Evolutionary conservation across 2,888 invertebrate species (phyloP), one percentile per base, ranked within the genome.

Genomic region (Tachina grossa): DNA sequence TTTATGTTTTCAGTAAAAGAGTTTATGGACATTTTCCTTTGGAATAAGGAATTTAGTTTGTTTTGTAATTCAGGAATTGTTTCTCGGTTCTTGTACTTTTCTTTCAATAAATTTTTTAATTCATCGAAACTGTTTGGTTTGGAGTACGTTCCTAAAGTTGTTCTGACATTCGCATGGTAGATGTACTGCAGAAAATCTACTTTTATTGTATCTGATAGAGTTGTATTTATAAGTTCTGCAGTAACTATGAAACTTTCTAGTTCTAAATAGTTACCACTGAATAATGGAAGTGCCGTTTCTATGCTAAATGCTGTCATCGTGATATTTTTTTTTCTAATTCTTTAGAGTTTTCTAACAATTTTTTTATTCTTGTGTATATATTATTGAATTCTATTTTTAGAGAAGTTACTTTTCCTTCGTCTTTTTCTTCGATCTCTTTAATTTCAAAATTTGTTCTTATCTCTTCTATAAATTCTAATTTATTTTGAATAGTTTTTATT

Each of bases 221-320:
- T 16, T 53, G n/a, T 53, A 16, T 53, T 53, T 4, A 53, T 53
- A 53, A 53, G 16, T 53, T 53, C 16, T 53, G 53, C 53, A 16
- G 19, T 53, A 53, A 53, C 16, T 53, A 53, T 53, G 16, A 53
- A 53, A 53, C n/a, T 53, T 53, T 53, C n/a, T 53, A 53, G 19
- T 53, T 53, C n/a, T 53, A 53, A 16, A 16, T 53, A 19, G 53
- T 13, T 53, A 16, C 53, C 53, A 53, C 16, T 53, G 53, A 53
- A 53, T 53, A 53, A 53, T 53, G 16, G 49, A 14, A 49, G 11
- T 49, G 49, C 49, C n/a, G n/a, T n/a, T n/a, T n/a, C n/a, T n/a
- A n/a, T n/a, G n/a, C n/a, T n/a, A n/a, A n/a, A n/a, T n/a, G n/a
- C n/a, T n/a, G n/a, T n/a, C n/a, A n/a, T n/a, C n/a, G n/a, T n/a